These are phyloP conservation scores for Cyprinodon variegatus DNA, from an alignment of 2,113 vertebrate genomes.

Conservation along the genomic window DNA sequence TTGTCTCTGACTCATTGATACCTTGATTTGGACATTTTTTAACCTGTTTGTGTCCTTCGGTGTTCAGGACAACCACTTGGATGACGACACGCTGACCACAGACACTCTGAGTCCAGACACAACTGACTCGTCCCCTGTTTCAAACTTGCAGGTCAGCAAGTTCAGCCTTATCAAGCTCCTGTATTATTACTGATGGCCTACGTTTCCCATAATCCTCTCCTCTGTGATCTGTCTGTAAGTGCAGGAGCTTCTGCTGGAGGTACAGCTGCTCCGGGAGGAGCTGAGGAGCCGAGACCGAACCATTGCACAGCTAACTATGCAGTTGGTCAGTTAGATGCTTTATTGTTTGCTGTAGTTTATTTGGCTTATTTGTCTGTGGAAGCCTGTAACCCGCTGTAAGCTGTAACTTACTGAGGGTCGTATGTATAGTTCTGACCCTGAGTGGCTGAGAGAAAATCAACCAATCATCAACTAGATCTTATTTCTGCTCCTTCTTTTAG, in stretches of 20 bases:
- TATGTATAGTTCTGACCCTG: no score
- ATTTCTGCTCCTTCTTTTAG: no score
- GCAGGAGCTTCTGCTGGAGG: slow-evolving; percentile 88
- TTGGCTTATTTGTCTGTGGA: no score
- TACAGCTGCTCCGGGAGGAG: slow-evolving; percentile 88
- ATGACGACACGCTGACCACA: slow-evolving; percentile 67
- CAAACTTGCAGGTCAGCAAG: slow-evolving; percentile 40
- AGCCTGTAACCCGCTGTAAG: no score
- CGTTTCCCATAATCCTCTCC: slow-evolving; percentile 20
- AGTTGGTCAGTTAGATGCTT: slow-evolving; percentile 66
- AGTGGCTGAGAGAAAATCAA: no score
- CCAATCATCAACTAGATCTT: no score
- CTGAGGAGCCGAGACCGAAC: slow-evolving; percentile 88
- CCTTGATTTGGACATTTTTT: background rate
- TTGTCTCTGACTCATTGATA: no score
- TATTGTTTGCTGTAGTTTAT: background rate
- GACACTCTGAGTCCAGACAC: slow-evolving; percentile 65
- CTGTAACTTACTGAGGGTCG: no score
- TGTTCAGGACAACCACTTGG: slow-evolving; percentile 59
- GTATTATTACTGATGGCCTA: background rate
- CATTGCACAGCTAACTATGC: slow-evolving; percentile 86
- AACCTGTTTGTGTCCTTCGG: background rate
- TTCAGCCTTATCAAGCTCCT: no score
- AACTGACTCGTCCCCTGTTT: slow-evolving; percentile 18
- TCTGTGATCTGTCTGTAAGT: slow-evolving; percentile 66